phyloP scores from a whole-genome alignment of 2,797 vertebrate genomes.

The Parotocinclus haroldoi region DNA sequence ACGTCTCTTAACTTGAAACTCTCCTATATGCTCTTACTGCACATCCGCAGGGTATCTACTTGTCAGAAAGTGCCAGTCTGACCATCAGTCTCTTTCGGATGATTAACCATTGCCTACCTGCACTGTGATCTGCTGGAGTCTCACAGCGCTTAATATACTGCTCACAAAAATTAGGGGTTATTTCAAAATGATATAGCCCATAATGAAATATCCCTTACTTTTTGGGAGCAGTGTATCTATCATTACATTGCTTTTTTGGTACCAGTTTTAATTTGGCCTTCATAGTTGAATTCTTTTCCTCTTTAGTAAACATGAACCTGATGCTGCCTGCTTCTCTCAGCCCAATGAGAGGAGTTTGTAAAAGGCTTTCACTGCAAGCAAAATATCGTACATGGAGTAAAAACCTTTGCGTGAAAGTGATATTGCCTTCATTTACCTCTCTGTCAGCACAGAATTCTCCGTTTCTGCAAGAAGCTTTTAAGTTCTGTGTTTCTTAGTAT shows the following conservation, averaged over 20 bases:
- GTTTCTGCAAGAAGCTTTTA: too few relatives aligned
- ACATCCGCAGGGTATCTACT: conserved; percentile 61
- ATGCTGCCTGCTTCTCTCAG: neutral
- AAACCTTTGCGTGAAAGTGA: neutral
- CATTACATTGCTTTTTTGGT: conserved; percentile 30
- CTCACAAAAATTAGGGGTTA: conserved; percentile 21
- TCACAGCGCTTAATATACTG: conserved; percentile 8
- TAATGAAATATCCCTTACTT: conserved; percentile 22
- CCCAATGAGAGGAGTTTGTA: neutral
- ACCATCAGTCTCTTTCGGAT: conserved; percentile 80
- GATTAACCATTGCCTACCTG: conserved; percentile 75
- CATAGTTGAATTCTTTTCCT: conserved; percentile 12
- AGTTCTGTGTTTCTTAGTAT: too few relatives aligned
- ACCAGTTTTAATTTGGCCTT: conserved; percentile 1
- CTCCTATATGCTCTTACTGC: conserved; percentile 3
- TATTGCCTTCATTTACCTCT: neutral
- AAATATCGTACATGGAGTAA: neutral
- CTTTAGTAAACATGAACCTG: neutral
- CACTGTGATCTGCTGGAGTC: conserved; percentile 72
- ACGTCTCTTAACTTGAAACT: too few relatives aligned
- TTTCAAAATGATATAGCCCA: conserved; percentile 36
- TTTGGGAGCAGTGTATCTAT: conserved; percentile 25
- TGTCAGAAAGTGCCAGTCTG: conserved; percentile 67
- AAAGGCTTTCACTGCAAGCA: neutral
- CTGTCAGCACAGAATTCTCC: neutral